phyloP scores from a whole-genome alignment of 2,113 vertebrate genomes.

The Semnornis frantzii region DNA sequence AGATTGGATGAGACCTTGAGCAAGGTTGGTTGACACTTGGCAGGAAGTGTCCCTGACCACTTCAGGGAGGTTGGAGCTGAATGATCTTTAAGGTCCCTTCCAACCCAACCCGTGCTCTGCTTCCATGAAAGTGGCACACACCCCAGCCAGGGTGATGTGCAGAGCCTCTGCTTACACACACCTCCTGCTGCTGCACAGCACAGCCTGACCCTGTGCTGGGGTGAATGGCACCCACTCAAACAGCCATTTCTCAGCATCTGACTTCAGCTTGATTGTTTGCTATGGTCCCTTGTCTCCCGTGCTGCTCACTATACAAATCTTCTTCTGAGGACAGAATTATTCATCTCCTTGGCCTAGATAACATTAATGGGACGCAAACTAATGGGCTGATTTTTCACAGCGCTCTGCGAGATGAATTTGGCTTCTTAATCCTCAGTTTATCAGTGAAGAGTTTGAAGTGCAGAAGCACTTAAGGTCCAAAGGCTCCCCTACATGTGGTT shows the following conservation, averaged over 20 bases:
- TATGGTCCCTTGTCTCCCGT: neutral
- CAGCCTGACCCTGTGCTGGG: neutral
- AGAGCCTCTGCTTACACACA: neutral
- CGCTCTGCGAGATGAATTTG: constrained; percentile 16
- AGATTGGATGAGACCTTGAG: no score
- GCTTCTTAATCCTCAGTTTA: constrained; percentile 43
- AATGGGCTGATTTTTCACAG: constrained; percentile 55
- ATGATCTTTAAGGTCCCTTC: no score
- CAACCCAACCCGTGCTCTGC: no score
- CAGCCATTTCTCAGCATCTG: neutral
- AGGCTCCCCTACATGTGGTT: neutral
- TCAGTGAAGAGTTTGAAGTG: constrained; percentile 22
- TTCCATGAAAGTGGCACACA: neutral
- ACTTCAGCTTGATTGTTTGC: neutral
- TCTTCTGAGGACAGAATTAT: constrained; percentile 45
- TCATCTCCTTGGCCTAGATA: constrained; percentile 53
- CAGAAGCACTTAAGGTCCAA: neutral
- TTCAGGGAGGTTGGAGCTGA: no score
- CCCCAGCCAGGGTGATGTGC: neutral
- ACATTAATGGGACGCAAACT: constrained; percentile 53
- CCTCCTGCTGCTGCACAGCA: rapidly evolving
- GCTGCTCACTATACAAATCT: constrained; percentile 9
- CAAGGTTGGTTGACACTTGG: no score
- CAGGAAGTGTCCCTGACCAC: no score
- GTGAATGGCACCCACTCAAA: neutral